Evolutionary conservation across 2,888 invertebrate species (phyloP), one percentile per base, ranked within the genome.

Genomic region (Autographa gamma): DNA sequence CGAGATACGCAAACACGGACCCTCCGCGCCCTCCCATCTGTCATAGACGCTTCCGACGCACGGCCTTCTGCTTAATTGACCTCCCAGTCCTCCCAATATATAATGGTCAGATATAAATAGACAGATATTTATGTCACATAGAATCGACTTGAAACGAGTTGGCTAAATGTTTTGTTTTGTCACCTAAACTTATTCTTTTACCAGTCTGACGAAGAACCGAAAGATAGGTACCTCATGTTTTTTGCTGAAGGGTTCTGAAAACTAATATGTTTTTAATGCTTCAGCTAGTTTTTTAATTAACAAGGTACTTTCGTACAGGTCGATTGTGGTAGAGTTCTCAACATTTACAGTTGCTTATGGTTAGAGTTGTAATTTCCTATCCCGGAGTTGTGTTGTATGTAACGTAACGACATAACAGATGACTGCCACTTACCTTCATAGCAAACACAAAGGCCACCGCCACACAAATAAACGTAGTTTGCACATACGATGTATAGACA

Each of bases 401-500:
- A 90, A 86, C 87, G 87, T 86, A 80, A 81, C 76, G 81, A 85
- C 87, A 85, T 79, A 81, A 81, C 85, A 79, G 81, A 79, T 84
- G 85, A 86, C 86, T 87, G 84, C 82, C 78, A 82, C 81, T 87
- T 88, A 56, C 77, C 80, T 72, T 93, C 90, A 93, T 92, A 93
- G 91, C 91, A 86, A 86, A 87, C 89, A 91, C 92, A 92, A 93
- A 91, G 92, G 88, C 91, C 89, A 91, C 89, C 91, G 88, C 90
- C 77, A 77, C 92, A 93, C 92, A 91, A 91, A 91, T 90, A 90
- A 90, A 92, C 90, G 85, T 90, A 89, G 90, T 92, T 93, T 92
- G 92, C 93, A 92, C 91, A 90, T 91, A 91, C 87, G 90, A 85
- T 86, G 86, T 86, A 89, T 91, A 93, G 93, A 93, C 93, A 92